Evolutionary conservation across 2,113 vertebrate genomes (phyloP).

Genomic region (Proterorhinus semilunaris): DNA sequence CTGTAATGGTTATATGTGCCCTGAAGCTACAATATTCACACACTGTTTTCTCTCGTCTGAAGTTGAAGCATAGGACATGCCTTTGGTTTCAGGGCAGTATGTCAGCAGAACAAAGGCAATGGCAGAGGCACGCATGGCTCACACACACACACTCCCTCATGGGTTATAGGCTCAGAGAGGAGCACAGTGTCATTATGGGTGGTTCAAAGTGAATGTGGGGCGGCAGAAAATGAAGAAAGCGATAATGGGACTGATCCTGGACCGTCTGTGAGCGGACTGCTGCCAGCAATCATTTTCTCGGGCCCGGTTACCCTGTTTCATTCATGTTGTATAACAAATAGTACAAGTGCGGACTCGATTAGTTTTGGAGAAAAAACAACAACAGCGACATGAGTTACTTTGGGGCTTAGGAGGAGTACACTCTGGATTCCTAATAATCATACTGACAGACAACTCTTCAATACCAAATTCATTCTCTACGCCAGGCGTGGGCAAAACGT

Average conservation of each 20-base stretch:
- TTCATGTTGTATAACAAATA: too few relatives aligned
- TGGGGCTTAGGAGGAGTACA: not conserved
- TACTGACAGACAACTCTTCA: conserved; percentile 6
- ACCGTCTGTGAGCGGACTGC: too few relatives aligned
- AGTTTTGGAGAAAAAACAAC: too few relatives aligned
- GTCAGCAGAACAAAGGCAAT: conserved; percentile 54
- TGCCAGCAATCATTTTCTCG: too few relatives aligned
- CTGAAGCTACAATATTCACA: conserved; percentile 3
- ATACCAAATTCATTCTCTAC: conserved; percentile 1
- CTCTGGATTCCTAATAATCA: not conserved
- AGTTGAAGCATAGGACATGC: conserved; percentile 36
- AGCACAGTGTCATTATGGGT: conserved; percentile 58
- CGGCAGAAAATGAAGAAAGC: not conserved
- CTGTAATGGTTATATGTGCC: not conserved
- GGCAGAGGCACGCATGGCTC: conserved; percentile 54
- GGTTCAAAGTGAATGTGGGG: conserved; percentile 48
- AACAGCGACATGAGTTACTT: too few relatives aligned
- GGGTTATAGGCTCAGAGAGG: conserved; percentile 49
- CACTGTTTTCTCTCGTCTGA: conserved; percentile 38
- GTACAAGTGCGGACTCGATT: too few relatives aligned
- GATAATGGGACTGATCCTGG: not conserved
- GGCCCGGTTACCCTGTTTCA: too few relatives aligned
- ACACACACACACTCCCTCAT: conserved; percentile 18
- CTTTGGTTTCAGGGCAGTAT: conserved; percentile 39
- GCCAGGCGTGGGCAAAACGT: too few relatives aligned